Percentiles rank a stretch among this genome's conserved stretches.
These are phyloP conservation scores for Drosophila sulfurigaster DNA, from an alignment of 1,140 invertebrate genomes.

Conservation along the genomic window DNA sequence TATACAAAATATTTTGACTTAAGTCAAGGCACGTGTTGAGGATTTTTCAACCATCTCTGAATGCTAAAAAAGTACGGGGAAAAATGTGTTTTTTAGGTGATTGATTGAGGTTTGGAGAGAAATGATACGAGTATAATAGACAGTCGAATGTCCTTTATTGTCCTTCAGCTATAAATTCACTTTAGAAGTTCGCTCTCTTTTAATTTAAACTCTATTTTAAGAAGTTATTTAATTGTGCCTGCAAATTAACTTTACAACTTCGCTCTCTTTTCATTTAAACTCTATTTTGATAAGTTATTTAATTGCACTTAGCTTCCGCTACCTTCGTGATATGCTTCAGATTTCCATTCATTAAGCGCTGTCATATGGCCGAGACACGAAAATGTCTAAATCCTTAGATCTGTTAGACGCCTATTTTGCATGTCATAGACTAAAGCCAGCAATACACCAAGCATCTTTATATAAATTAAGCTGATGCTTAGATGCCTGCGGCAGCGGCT, in stretches of 20 bases:
- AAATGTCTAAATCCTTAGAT: constrained; percentile 17
- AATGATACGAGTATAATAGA: not conserved
- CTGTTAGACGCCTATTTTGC: constrained; percentile 46
- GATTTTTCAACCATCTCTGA: constrained; percentile 1
- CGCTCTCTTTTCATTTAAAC: too few relatives aligned
- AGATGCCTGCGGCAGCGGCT: constrained; percentile 3
- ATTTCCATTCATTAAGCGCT: constrained; percentile 21
- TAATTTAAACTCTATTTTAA: too few relatives aligned
- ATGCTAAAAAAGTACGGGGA: not conserved
- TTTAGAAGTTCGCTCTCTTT: not conserved
- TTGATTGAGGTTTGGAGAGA: constrained; percentile 11
- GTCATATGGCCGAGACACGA: not conserved
- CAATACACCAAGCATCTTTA: constrained; percentile 12
- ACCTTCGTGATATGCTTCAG: not conserved
- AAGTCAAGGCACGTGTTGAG: constrained; percentile 19
- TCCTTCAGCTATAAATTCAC: constrained; percentile 6
- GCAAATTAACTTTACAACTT: not conserved
- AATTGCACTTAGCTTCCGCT: not conserved
- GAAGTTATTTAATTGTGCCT: not conserved
- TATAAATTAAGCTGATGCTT: constrained; percentile 38
- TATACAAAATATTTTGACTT: constrained; percentile 3
- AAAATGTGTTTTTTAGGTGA: constrained; percentile 9
- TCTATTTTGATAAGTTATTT: too few relatives aligned
- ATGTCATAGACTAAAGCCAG: constrained; percentile 39
- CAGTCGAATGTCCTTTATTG: constrained; percentile 5